Evolutionary conservation across 2,797 vertebrate species (phyloP).

Genomic region (Aldrovandia affinis): DNA sequence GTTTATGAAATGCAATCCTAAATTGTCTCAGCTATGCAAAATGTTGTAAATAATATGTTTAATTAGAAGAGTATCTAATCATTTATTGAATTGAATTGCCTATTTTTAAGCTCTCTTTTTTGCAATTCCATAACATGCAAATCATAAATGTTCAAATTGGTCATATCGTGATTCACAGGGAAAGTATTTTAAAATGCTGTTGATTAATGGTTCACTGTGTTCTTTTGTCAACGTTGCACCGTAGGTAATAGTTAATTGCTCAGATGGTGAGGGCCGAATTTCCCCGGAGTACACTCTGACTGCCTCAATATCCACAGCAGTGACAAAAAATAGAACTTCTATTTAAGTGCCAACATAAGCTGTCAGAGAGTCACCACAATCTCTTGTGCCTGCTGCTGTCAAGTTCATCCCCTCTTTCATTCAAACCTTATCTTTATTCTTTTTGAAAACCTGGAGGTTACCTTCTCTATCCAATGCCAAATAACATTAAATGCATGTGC

Average conservation of each 20-base stretch:
- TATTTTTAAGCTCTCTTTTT: no score
- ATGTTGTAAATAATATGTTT: background rate
- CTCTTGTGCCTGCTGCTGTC: constrained; percentile 26
- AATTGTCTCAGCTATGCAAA: background rate
- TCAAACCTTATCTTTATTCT: constrained; percentile 31
- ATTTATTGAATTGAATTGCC: constrained; percentile 25
- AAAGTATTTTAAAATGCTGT: background rate
- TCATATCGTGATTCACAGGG: background rate
- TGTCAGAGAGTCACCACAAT: constrained; percentile 28
- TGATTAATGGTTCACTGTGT: no score
- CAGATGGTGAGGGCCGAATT: background rate
- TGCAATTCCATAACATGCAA: no score
- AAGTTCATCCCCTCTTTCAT: constrained; percentile 15
- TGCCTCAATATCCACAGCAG: background rate
- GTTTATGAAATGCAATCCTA: no score
- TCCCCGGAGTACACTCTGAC: background rate
- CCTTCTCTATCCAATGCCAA: constrained; percentile 13
- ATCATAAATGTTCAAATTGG: no score
- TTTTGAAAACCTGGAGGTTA: constrained; percentile 27
- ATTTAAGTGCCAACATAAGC: constrained; percentile 23
- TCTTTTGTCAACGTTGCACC: background rate
- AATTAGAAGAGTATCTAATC: no score
- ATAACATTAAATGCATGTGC: background rate
- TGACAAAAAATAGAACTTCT: constrained; percentile 4
- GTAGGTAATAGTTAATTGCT: background rate